phyloP scores from a whole-genome alignment of 2,888 invertebrate genomes.

The Cheilosia vernalis region DNA sequence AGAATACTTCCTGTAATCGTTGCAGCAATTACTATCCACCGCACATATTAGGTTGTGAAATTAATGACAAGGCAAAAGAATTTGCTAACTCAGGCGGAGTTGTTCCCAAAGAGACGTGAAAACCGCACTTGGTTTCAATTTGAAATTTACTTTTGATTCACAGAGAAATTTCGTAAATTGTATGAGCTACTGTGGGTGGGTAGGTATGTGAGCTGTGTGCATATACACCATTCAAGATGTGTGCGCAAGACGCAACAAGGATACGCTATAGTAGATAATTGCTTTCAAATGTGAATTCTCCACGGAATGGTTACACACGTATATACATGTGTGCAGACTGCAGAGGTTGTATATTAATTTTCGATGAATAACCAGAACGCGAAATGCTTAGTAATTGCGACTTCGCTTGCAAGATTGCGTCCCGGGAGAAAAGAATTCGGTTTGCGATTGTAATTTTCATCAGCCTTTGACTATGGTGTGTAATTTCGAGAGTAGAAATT shows the following conservation, averaged over 20 bases:
- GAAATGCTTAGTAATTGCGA: conserved; percentile 61
- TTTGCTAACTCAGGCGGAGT: background rate
- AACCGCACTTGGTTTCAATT: conserved; percentile 65
- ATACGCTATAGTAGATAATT: conserved; percentile 36
- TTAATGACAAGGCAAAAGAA: conserved; percentile 55
- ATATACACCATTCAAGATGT: conserved; percentile 18
- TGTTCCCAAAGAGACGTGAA: conserved; percentile 15
- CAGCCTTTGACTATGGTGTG: conserved; percentile 4
- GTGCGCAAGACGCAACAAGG: conserved; percentile 41
- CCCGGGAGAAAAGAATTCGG: conserved; percentile 17
- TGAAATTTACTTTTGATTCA: conserved; percentile 61
- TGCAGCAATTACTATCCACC: conserved; percentile 59
- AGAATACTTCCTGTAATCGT: conserved; percentile 35
- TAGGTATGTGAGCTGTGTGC: background rate
- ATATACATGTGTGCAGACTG: background rate
- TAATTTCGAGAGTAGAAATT: conserved; percentile 38
- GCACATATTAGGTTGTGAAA: conserved; percentile 48
- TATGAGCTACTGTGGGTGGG: background rate
- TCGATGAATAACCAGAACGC: conserved; percentile 64
- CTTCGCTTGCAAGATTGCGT: conserved; percentile 24
- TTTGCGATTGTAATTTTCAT: conserved; percentile 29
- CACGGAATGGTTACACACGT: background rate
- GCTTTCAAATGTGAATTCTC: conserved; percentile 51
- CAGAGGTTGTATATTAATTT: conserved; percentile 29
- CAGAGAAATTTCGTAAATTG: conserved; percentile 62